These are phyloP conservation scores for Ridgeia piscesae DNA, from an alignment of 1,140 invertebrate species.

Conservation along the genomic window DNA sequence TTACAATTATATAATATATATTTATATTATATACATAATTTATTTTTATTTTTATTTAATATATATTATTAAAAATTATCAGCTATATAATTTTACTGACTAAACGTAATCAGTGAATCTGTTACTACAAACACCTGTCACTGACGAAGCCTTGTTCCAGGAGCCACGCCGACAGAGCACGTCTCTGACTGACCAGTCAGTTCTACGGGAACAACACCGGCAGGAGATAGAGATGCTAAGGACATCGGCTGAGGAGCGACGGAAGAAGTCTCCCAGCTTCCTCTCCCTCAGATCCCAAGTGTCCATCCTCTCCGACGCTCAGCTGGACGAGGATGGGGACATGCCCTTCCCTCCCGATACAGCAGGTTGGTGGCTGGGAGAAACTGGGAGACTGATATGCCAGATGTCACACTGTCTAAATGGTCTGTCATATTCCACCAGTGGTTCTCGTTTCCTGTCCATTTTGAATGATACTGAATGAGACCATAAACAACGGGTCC, in stretches of 20 bases:
- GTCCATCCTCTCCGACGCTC: slow-evolving; percentile 41
- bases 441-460: too few relatives aligned
- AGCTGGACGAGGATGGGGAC: slow-evolving; percentile 48
- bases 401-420: not conserved
- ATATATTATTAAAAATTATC: too few relatives aligned
- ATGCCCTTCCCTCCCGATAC: slow-evolving; percentile 33
- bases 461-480: too few relatives aligned
- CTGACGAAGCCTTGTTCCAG: not conserved
- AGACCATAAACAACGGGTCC: too few relatives aligned
- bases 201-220: slow-evolving; percentile 5
- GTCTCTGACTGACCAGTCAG: not conserved
- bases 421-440: too few relatives aligned
- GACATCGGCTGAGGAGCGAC: slow-evolving; percentile 35
- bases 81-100: too few relatives aligned
- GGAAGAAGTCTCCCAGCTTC: slow-evolving; percentile 45
- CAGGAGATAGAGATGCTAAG: not conserved
- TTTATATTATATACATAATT: too few relatives aligned
- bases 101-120: too few relatives aligned
- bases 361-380: not conserved
- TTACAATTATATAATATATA: too few relatives aligned
- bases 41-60: too few relatives aligned
- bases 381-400: not conserved
- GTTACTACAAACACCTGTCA: not conserved
- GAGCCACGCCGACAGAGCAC: not conserved
- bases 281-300: slow-evolving; percentile 37